Evolutionary conservation across 2,888 invertebrate genomes (phyloP), one percentile per base, ranked within the genome.

Genomic region (Brachylomia viminalis): DNA sequence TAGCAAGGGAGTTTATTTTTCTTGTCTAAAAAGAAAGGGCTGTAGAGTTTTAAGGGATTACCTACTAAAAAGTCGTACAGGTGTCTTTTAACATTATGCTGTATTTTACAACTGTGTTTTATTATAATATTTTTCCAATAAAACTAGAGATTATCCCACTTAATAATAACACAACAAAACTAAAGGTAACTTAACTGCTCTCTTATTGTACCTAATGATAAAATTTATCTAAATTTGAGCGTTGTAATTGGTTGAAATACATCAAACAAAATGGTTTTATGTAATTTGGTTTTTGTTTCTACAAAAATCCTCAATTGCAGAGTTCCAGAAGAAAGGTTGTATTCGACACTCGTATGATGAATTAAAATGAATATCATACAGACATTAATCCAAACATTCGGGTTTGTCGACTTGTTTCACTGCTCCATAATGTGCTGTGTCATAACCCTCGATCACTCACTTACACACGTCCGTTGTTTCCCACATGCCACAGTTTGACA

Each of bases 401-500:
- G 17, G 38, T 62, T 10, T 17, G n/a, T 62, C 2, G n/a, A 58
- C 33, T 67, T 67, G 67, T 20, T 4, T 27, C 62, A 66, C 85
- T 87, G 85, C 17, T 6, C n/a, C 8, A 2, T 1, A 0, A 1
- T 65, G 68, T n/a, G 52, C 86, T 79, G 73, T 84, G 80, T 17
- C 79, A 33, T 49, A 33, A 56, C 38, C 62, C 75, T 72, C 69
- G 77, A 77, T 77, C 83, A 87, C 89, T 85, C 82, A 87, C 88
- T 82, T 74, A 80, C 79, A 77, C 70, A 73, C 66, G 79, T 81
- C 77, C 80, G 75, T 85, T 79, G 86, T 84, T 90, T 90, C 89
- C 90, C 89, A 90, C 89, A 89, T 85, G 81, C 83, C 79, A 83
- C 72, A 62, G 74, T 75, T 82, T 89, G 90, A 87, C 89, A 89